phyloP scores from a whole-genome alignment of 2,888 invertebrate species.

The Amphiduros pacificus region DNA sequence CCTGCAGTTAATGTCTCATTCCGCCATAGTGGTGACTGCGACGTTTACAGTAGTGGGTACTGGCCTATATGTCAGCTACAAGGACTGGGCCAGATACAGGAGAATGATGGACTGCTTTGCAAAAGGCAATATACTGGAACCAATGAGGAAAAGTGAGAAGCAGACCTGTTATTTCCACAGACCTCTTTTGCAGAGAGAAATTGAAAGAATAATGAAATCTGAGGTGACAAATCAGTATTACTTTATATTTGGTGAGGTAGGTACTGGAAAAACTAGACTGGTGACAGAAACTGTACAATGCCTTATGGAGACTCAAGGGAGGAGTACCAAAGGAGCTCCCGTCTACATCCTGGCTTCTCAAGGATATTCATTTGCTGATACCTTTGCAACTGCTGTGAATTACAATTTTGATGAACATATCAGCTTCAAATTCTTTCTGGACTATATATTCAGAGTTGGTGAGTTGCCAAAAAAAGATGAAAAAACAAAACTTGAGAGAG shows the following conservation, averaged over 20 bases:
- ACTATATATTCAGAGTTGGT: slow-evolving; percentile 27
- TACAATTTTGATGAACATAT: slow-evolving; percentile 34
- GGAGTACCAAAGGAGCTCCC: slow-evolving; percentile 24
- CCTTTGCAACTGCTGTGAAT: slow-evolving; percentile 26
- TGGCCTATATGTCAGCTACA: slow-evolving; percentile 28
- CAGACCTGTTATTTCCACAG: slow-evolving; percentile 23
- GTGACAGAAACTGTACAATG: slow-evolving; percentile 26
- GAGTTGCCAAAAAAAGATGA: slow-evolving; percentile 27
- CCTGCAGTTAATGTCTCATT: no score
- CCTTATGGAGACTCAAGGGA: slow-evolving; percentile 18
- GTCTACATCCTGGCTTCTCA: slow-evolving; percentile 27
- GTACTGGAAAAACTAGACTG: slow-evolving; percentile 30
- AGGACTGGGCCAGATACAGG: slow-evolving; percentile 20
- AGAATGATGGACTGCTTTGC: slow-evolving; percentile 24
- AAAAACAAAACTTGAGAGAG: slow-evolving; percentile 17
- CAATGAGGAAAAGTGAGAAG: slow-evolving; percentile 24
- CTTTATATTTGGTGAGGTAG: slow-evolving; percentile 30
- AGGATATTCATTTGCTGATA: slow-evolving; percentile 30
- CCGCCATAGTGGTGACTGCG: slow-evolving; percentile 5
- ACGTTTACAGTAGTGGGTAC: slow-evolving; percentile 15
- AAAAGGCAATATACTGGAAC: slow-evolving; percentile 27
- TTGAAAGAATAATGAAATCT: slow-evolving; percentile 8
- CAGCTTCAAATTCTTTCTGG: slow-evolving; percentile 28
- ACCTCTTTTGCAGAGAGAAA: not conserved
- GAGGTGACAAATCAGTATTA: slow-evolving; percentile 29